These are phyloP conservation scores for Chaetura pelagica DNA, from an alignment of 2,113 vertebrate genomes.

Conservation along the genomic window DNA sequence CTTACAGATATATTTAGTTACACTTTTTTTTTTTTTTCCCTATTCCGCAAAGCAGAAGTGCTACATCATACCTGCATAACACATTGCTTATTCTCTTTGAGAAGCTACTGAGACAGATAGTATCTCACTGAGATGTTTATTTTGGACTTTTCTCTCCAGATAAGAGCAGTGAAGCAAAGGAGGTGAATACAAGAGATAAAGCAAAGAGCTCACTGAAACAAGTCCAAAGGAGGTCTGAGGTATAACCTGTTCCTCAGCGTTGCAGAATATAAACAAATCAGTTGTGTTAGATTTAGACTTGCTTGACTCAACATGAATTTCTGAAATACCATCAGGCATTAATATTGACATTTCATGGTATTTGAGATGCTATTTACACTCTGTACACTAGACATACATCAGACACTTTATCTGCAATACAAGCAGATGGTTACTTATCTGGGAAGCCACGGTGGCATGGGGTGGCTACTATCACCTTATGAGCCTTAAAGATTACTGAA, in stretches of 20 bases:
- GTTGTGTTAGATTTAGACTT: conserved; percentile 33
- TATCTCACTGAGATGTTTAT: conserved; percentile 43
- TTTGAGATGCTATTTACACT: conserved; percentile 67
- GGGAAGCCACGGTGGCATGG: not conserved
- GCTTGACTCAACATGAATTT: conserved; percentile 53
- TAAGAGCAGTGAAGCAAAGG: conserved; percentile 31
- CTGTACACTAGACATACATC: not conserved
- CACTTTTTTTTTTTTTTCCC: not conserved
- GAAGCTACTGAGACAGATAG: not conserved
- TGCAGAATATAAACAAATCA: conserved; percentile 44
- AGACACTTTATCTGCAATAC: conserved; percentile 18
- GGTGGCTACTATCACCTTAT: not conserved
- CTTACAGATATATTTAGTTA: conserved; percentile 55
- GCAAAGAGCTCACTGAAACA: not conserved
- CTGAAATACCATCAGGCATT: conserved; percentile 9
- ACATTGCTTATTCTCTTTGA: not conserved
- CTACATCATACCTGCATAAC: not conserved
- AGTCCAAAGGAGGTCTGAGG: not conserved
- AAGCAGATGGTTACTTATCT: not conserved
- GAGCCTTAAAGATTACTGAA: not conserved
- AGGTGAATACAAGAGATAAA: not conserved
- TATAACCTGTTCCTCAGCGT: not conserved
- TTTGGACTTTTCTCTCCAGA: conserved; percentile 51
- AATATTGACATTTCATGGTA: conserved; percentile 55
- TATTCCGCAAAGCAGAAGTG: conserved; percentile 22